Base-by-base conservation (phyloP, 2,113 vertebrate genomes). In the Oncorhynchus mykiss region DNA sequence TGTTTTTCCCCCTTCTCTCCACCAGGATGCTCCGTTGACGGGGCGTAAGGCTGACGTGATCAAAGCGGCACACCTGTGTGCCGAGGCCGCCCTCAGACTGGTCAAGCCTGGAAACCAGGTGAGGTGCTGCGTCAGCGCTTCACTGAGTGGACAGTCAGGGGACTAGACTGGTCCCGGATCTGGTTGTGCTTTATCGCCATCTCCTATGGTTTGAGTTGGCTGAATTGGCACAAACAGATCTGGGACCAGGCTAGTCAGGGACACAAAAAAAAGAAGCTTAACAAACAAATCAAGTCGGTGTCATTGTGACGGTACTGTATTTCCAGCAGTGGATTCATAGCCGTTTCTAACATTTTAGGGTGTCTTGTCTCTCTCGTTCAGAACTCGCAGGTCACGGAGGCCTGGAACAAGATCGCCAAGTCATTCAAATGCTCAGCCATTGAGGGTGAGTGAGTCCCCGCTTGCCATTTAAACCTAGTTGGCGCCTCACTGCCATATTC, bases 21-120 rank as follows among this genome's bases (percentile, higher is more conserved):
- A 54, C 54, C 86, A 99, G 98, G 97, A 97, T 2, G 93, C 93
- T 7, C 96, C 96, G 0, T 91, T 98, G 82, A 94, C 95, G 0
- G 98, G 97, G n/a, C 93, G 96, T 31, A 99, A 97, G 90, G 98
- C 97, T 25, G 97, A 99, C 31, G 97, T 99, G 59, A 87, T 99
- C 82, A 96, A 94, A 85, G 98, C 98, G 0, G 98, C 97, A 85
- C 94, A 99, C 69, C 94, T 99, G 51, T 99, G 98, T 70, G 96
- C 96, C 0, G 98, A 99, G 86, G 98, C 98, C 2, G 98, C 98
- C 8, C 90, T 99, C 74, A 96, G 97, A 54, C 90, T 99, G 54
- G 98, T 99, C 74, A 99, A 99, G 83, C 97, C 98, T n/a, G 98
- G 98, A 39, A 98, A 98, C 79, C 96, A 99, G 96, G 98, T 99